Evolutionary conservation across 2,113 vertebrate species (phyloP), one percentile per base, ranked within the genome.

Genomic region (Myotis yumanensis): DNA sequence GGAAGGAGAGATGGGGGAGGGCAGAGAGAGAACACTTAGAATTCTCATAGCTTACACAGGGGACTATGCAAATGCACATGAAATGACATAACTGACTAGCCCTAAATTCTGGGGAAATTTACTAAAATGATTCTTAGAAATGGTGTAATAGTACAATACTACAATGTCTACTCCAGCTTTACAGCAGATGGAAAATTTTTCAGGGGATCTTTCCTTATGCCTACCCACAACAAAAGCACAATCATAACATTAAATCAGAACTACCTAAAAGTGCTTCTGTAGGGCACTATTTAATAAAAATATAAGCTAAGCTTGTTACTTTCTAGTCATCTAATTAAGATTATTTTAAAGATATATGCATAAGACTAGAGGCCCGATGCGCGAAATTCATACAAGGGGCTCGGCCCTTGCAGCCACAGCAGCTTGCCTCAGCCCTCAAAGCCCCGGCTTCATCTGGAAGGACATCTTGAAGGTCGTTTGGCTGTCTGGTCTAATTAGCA

Each of bases 1-100:
- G 9, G 5, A 22, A 51, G n/a, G 25, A 16, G 4, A 1, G 2
- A 9, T 3, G 11, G 0, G 25, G 23, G 37, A 4, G 40, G 46
- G 12, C 4, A 7, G 79, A 43, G 30, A 37, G 17, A 71, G n/a
- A 35, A 37, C 20, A 43, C 35, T 17, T 3, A 17, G 75, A 46
- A 35, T 40, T 64, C 43, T 51, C 17, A 20, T 1, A 22, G 83
- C 40, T 43, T 28, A 2, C 5, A 30, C 10, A 15, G 22, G 10
- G 54, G 59, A 57, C 16, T 10, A 46, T 0, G 2, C 54, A 35
- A 35, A 68, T 46, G 7, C 30, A 54, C 22, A 1, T 37, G 40
- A 30, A n/a, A 51, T 75, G 40, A 59, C 12, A 46, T 2, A 46
- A 30, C 3, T 32, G 12, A 43, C 46, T 23, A 15, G 66, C 75